Evolutionary conservation across 2,888 invertebrate genomes (phyloP).

Genomic region (Lasioglossum lativentre): DNA sequence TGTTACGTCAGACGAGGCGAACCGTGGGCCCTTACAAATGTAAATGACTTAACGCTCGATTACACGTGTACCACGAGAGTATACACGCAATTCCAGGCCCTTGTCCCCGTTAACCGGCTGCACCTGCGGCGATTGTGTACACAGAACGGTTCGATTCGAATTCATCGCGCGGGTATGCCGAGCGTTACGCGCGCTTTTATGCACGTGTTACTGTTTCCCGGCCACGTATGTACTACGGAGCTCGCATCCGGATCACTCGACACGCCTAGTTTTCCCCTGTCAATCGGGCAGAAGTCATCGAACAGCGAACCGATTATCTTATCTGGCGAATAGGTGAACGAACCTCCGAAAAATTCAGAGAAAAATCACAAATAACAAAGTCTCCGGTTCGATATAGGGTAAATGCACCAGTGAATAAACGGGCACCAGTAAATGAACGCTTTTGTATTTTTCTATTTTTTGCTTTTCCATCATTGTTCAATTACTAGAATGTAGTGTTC

Average conservation of each 20-base stretch:
- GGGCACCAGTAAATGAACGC: no score
- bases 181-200: slow-evolving; percentile 40
- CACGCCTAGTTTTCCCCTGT: slow-evolving; percentile 4
- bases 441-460: no score
- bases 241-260: slow-evolving; percentile 35
- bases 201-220: slow-evolving; percentile 36
- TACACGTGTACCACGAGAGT: slow-evolving; percentile 58
- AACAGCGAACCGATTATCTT: slow-evolving; percentile 12
- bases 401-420: no score
- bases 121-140: slow-evolving; percentile 69
- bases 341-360: background rate
- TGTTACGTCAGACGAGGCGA: slow-evolving; percentile 35
- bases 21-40: slow-evolving; percentile 49
- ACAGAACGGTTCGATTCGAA: slow-evolving; percentile 55
- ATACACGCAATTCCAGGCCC: slow-evolving; percentile 53
- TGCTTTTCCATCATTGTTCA: no score
- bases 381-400: background rate
- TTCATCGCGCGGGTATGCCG: slow-evolving; percentile 51
- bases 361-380: background rate
- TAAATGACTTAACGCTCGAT: slow-evolving; percentile 70
- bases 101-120: slow-evolving; percentile 67
- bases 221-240: slow-evolving; percentile 14
- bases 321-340: background rate
- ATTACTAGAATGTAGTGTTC: no score
- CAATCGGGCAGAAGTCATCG: slow-evolving; percentile 3